Evolutionary conservation across 2,797 vertebrate species (phyloP), one percentile per base, ranked within the genome.

Genomic region (Urocyon cinereoargenteus): DNA sequence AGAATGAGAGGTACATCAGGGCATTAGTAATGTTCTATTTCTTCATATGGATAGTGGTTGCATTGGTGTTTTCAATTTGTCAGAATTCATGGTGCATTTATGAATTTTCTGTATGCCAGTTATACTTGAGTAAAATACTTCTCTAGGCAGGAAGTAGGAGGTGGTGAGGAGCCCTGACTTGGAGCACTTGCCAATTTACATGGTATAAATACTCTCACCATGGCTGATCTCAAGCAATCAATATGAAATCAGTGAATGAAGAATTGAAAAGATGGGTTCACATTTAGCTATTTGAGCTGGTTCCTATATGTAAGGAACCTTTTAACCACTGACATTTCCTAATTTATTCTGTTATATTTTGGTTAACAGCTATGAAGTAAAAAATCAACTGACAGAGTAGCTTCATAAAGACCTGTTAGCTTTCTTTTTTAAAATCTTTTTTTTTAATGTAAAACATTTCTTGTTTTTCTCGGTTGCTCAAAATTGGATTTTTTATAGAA

Each of bases 101-200:
- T 70, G 49, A 87, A 49, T 92, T 55, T 96, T 86, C 34, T 92
- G 57, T 94, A 2, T 85, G 36, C n/a, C 28, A 81, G 49, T 90
- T 81, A 85, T 40, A 89, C 13, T 61, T 81, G 9, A 89, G 21
- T 85, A 66, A 73, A 94, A 92, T 75, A 51, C 45, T 51, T 75
- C 14, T 31, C 45, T 51, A 26, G 16, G 26, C 45, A 9, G 15
- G 26, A 45, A 51, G 26, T 28, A 16, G 26, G 26, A 15, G 8
- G 9, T 49, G 73, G 66, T 34, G 45, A 75, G 45, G 26, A 51
- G 15, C 8, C 24, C 45, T 64, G 16, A 49, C 73, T 88, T 55
- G 14, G 40, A 72, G 36, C 36, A 77, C 57, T 68, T 87, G 40
- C 61, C 6, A 4, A 15, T 73, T 53, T 40, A 34, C 3, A 22